Conservation (phyloP, 2,888 invertebrate species). For the Ennomos quercinarius region DNA sequence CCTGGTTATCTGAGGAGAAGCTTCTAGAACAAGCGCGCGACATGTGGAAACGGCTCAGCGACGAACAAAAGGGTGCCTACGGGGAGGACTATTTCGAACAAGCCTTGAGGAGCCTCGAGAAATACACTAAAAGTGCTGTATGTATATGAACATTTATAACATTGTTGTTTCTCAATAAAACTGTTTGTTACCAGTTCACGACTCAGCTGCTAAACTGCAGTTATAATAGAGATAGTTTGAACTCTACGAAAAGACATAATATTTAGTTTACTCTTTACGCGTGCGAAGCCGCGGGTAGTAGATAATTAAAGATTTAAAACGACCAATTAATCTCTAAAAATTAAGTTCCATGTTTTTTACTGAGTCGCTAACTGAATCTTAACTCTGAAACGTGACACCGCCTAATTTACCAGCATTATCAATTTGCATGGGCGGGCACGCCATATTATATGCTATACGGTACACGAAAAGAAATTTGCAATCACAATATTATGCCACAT, state of each 20-base stretch:
- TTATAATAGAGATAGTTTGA: no score
- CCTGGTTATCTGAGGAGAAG: conserved; percentile 90
- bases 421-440: conserved; percentile 27
- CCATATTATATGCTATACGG: conserved; percentile 11
- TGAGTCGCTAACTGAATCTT: conserved; percentile 5
- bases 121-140: conserved; percentile 90
- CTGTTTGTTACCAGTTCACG: no score
- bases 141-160: conserved; percentile 48
- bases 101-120: conserved; percentile 91
- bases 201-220: no score
- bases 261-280: no score
- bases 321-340: no score
- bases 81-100: conserved; percentile 94
- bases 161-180: no score
- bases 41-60: conserved; percentile 94
- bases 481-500: conserved; percentile 12
- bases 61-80: conserved; percentile 91
- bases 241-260: no score
- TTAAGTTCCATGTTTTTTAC: background rate
- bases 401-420: conserved; percentile 39
- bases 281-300: no score
- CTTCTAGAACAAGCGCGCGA: conserved; percentile 90
- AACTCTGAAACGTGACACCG: conserved; percentile 48
- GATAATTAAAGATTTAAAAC: no score
- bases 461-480: conserved; percentile 5